These are phyloP conservation scores for Ormyrus labotus DNA, from an alignment of 2,888 invertebrate genomes.

Conservation along the genomic window DNA sequence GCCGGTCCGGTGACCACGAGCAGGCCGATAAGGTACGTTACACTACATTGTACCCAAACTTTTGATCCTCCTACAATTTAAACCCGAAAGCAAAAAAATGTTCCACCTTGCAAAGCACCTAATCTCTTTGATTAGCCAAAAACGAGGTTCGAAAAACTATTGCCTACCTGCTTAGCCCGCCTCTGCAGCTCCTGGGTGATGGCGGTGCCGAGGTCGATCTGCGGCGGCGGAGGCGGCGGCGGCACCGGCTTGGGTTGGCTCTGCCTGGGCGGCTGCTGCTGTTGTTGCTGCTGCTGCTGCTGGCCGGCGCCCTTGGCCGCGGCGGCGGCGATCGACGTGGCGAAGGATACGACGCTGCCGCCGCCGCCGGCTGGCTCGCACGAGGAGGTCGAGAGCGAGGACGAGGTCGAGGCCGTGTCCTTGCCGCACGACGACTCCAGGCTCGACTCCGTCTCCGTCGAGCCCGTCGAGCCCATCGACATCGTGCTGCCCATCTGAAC, in stretches of 20 bases:
- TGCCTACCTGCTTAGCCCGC: conserved; percentile 80
- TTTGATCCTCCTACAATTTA: too few species aligned
- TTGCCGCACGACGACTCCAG: conserved; percentile 73
- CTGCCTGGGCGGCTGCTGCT: background rate
- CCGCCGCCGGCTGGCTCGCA: conserved; percentile 65
- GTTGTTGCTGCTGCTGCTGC: background rate
- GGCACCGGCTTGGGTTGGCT: conserved; percentile 30
- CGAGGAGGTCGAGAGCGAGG: conserved; percentile 72
- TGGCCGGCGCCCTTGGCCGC: conserved; percentile 36
- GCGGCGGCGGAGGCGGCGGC: conserved; percentile 64
- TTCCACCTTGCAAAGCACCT: too few species aligned
- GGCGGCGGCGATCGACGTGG: conserved; percentile 62
- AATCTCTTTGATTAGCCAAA: too few species aligned
- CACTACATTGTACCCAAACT: too few species aligned
- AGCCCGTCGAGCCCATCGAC: conserved; percentile 74
- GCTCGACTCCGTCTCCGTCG: conserved; percentile 73
- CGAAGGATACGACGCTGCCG: conserved; percentile 60
- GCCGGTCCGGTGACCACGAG: too few species aligned
- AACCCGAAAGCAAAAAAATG: too few species aligned
- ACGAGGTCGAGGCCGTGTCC: conserved; percentile 71
- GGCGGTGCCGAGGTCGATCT: conserved; percentile 81
- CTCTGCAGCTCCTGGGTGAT: conserved; percentile 84
- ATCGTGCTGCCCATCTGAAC: conserved; percentile 74
- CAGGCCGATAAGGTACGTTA: too few species aligned
- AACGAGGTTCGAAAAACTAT: too few species aligned